Evolutionary conservation across 2,888 invertebrate genomes (phyloP), one percentile per base, ranked within the genome.

Genomic region (Agrotis clavis): DNA sequence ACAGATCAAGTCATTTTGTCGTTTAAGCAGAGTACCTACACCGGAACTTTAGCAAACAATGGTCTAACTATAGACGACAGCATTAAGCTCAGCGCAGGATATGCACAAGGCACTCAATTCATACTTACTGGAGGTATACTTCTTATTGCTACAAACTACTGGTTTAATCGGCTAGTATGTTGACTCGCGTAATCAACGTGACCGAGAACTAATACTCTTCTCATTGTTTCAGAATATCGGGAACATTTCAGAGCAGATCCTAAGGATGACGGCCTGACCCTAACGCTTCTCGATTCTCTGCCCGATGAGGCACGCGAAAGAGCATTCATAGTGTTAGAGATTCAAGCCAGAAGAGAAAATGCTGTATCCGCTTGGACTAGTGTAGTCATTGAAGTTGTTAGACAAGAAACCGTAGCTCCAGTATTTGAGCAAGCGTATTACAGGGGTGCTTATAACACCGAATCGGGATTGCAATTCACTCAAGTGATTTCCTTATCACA

Each of bases 21-120:
- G 57, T 95, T 94, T 86, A 78, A 90, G n/a, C 87, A 89, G 78
- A 90, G 88, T 60, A 89, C 87, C 30, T 95, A 94, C 74, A 77
- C 81, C 19, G 94, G 92, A 14, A 69, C 77, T 13, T 72, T 93
- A 51, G 86, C 90, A 65, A 79, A 89, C 51, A 83, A 87, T 62
- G 63, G 51, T 9, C 69, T 94, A 16, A 75, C 63, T 41, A 11
- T 41, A 9, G 68, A 90, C 5, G 92, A 91, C 63, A 75, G 82
- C 66, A 87, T 94, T 70, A 48, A 9, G 35, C 16, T 50, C 0
- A 45, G 62, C 62, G 82, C 82, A 61, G 94, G 94, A 25, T 92
- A 88, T 76, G 79, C 82, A n/a, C 16, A 73, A 41, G 88, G 84
- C 62, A 92, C 92, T 0, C 69, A 85, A 7, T 94, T 93, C 79